Evolutionary conservation across 2,888 invertebrate species (phyloP), one percentile per base, ranked within the genome.

Genomic region (Drosophila cracens): DNA sequence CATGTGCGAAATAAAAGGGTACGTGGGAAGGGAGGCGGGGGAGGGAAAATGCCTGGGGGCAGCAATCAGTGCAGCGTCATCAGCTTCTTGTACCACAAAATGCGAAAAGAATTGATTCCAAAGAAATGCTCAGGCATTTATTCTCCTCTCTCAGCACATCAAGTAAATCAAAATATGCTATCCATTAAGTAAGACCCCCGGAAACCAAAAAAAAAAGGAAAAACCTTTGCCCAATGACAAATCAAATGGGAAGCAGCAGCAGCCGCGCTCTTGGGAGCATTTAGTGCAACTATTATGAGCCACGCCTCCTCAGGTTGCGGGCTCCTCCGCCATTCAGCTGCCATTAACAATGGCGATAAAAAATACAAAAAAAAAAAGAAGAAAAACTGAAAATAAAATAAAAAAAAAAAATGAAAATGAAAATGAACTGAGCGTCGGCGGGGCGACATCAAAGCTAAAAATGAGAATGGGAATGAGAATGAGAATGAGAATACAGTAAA

Each of bases 31-130:
- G 11, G 33, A 27, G 8, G 2, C 1, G 10, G 18, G 1, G 13
- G 0, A 3, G 11, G 2, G 36, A 49, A 43, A 48, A n/a, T 4
- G 71, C 79, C 78, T 57, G 65, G 54, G 63, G 64, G 51, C 82
- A 80, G 87, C 84, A 89, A 85, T 89, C 85, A 87, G 54, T 85
- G 89, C 85, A 81, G 74, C 88, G 82, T 89, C 85, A 89, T 89
- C 87, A 82, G 82, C 76, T 69, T 69, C 48, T 7, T n/a, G 18
- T 36, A 56, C n/a, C 49, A 27, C 31, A 52, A 53, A 66, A 70
- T 63, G 60, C 51, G 64, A 81, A 72, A 72, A 67, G 73, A 82
- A 85, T 85, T 87, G 84, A 79, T 76, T 76, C 64, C 52, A 31
- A 54, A 31, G 40, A 56, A 69, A 43, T 21, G 21, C 60, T 59